Conservation (phyloP, 2,888 invertebrate species). For the Meteorus cinctellus region DNA sequence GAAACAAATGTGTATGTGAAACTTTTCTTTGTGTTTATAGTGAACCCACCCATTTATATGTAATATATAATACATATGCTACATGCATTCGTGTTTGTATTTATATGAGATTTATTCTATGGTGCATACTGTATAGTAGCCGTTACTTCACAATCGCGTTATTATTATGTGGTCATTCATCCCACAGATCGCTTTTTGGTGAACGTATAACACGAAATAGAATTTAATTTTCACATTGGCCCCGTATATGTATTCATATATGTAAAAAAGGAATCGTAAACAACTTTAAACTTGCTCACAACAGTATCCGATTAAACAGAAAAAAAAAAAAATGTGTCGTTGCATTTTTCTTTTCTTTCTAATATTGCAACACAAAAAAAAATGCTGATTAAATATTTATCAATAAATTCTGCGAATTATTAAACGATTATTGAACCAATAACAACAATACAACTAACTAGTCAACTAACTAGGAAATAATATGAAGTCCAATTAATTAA, state of each 20-base stretch:
- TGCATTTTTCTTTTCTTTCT: no score
- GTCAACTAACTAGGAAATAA: no score
- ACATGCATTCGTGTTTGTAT: not conserved
- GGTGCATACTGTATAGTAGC: slow-evolving; percentile 30
- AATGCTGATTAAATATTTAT: no score
- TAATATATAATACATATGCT: slow-evolving; percentile 10
- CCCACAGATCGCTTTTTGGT: slow-evolving; percentile 15
- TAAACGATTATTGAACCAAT: no score
- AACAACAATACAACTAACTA: no score
- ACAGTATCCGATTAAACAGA: not conserved
- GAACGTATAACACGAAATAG: not conserved
- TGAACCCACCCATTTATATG: not conserved
- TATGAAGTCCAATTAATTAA: no score
- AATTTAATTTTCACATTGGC: not conserved
- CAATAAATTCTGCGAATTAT: no score
- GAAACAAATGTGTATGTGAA: not conserved
- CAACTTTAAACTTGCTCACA: not conserved
- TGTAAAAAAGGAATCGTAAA: no score
- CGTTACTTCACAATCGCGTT: slow-evolving; percentile 42
- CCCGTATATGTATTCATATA: not conserved
- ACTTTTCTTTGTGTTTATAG: not conserved
- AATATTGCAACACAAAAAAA: no score
- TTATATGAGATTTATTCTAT: slow-evolving; percentile 32
- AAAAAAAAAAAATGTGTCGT: not conserved
- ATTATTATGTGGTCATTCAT: slow-evolving; percentile 45